Evolutionary conservation across 2,888 invertebrate species (phyloP).

Genomic region (Amphipoea lucens): DNA sequence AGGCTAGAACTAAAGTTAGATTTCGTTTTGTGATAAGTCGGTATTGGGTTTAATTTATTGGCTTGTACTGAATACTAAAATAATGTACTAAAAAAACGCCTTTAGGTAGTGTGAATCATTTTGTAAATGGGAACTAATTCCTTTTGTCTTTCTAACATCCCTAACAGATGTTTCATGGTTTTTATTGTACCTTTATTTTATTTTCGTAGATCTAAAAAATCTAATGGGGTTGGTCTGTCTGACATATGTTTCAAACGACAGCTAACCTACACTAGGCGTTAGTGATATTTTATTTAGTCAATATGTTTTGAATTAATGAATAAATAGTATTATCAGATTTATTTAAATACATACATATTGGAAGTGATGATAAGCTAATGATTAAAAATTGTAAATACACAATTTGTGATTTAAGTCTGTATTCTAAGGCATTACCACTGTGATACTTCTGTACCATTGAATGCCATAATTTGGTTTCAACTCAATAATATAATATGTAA

Average conservation of each 20-base stretch:
- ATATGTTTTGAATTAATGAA: constrained; percentile 59
- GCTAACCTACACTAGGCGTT: constrained; percentile 66
- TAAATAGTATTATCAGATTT: constrained; percentile 66
- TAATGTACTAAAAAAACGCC: constrained; percentile 30
- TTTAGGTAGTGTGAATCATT: constrained; percentile 44
- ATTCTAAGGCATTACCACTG: constrained; percentile 71
- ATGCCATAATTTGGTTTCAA: constrained; percentile 67
- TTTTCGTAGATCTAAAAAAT: constrained; percentile 67
- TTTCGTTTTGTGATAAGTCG: neutral
- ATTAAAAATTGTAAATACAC: constrained; percentile 64
- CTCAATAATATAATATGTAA: constrained; percentile 53
- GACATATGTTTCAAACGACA: constrained; percentile 83
- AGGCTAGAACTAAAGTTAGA: neutral
- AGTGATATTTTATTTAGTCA: constrained; percentile 62
- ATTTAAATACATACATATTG: constrained; percentile 54
- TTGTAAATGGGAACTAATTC: constrained; percentile 61
- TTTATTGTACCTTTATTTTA: constrained; percentile 60
- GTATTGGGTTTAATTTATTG: constrained; percentile 22
- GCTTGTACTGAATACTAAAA: constrained; percentile 38
- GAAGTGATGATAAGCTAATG: constrained; percentile 59
- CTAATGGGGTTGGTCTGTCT: constrained; percentile 71
- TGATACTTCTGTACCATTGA: constrained; percentile 79
- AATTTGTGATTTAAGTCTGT: constrained; percentile 62
- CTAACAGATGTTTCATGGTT: constrained; percentile 50
- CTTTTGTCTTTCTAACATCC: constrained; percentile 51